phyloP scores from a whole-genome alignment of 2,888 invertebrate species.

The Cephus rjabovi region DNA sequence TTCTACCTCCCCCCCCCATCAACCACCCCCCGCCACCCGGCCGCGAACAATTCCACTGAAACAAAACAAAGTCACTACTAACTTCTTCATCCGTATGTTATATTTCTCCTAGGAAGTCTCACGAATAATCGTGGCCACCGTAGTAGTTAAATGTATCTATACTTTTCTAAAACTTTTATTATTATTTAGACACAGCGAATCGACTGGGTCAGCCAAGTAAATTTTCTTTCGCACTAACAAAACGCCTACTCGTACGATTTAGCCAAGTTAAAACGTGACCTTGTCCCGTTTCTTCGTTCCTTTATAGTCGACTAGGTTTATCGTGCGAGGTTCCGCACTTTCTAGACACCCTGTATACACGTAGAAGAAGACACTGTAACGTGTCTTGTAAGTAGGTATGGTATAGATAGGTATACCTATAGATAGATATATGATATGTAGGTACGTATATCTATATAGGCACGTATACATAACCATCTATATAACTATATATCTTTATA shows the following conservation, averaged over 20 bases:
- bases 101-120: neutral
- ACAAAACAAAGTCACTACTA: neutral
- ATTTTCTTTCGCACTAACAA: neutral
- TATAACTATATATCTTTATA: neutral
- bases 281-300: neutral
- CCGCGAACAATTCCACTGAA: neutral
- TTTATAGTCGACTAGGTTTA: neutral
- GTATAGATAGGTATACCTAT: slow-evolving; percentile 21
- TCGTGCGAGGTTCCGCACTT: neutral
- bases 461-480: neutral
- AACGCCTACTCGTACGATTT: neutral
- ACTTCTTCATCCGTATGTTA: neutral
- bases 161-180: neutral
- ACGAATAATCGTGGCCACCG: neutral
- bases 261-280: neutral
- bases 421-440: neutral
- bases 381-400: slow-evolving; percentile 19
- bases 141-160: neutral
- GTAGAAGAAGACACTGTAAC: slow-evolving; percentile 26
- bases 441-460: neutral
- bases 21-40: too few relatives aligned
- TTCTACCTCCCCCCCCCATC: too few relatives aligned
- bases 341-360: slow-evolving; percentile 14
- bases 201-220: neutral
- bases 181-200: neutral